Base-by-base conservation (phyloP, 2,113 vertebrate genomes). In the Perca schrenkii region DNA sequence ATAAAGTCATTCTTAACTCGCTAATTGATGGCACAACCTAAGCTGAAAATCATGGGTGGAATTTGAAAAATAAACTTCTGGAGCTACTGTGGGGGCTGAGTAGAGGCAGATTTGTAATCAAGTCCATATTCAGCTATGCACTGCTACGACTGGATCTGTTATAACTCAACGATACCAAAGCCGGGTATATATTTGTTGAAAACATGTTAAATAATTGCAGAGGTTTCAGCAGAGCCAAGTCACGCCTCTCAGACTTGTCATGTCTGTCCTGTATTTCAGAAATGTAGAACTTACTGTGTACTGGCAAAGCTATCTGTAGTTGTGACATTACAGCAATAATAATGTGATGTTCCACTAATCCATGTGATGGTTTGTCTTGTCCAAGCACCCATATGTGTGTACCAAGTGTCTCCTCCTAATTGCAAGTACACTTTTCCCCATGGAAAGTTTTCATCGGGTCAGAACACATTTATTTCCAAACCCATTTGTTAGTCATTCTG, bases 1-100 rank as follows among this genome's bases (percentile, higher is more conserved):
- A 64, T 65, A 83, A 46, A 31, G 86, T 77, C 80, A 31, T 78
- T 85, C 74, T 80, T 62, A 79, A 77, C 74, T 67, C 0, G 17
- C 84, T 83, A 87, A 93, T 92, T 69, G 10, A 88, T 87, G 82
- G n/a, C 71, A 69, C 66, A 82, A 69, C 11, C 53, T 15, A n/a
- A 46, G 77, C 82, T 74, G 46, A 68, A 60, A 70, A 78, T 80
- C 56, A 82, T 52, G 52, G 77, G 21, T 63, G 25, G 72, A 74
- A 75, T 85, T 74, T 53, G 40, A 13, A 76, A 83, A 66, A 78
- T 12, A 34, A 76, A 70, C 80, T 79, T 56, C 64, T 17, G 40
- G 19, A 72, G 69, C 77, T 22, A 34, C 4, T 16, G 53, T 56
- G 10, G 19, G 16, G 43, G 65, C 21, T 60, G 36, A 69, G 52